Evolutionary conservation across 1,140 invertebrate genomes (phyloP), one percentile per base, ranked within the genome.

Genomic region (Drosophila biarmipes): DNA sequence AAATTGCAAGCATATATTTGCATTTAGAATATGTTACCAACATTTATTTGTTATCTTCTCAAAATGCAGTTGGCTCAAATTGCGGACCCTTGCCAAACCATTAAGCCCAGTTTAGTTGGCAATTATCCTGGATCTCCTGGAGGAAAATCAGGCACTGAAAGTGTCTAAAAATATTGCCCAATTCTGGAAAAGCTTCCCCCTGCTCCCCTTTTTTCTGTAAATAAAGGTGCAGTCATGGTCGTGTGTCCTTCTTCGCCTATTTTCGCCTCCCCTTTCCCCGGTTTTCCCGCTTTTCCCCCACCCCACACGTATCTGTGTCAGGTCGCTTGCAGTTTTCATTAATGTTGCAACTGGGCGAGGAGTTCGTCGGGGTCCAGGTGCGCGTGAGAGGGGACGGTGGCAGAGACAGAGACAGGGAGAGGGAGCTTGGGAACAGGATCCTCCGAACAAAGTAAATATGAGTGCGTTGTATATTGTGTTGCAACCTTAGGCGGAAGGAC

Each of bases 401-500:
- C 12, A n/a, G 56, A 6, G 29, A 10, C 11, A 8, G 34, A 31
- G 56, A 12, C 31, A 57, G 49, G 11, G 35, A 29, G 14, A 43
- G 62, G 24, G 15, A 35, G 49, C 46, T 53, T 42, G 71, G 31
- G 31, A 52, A 57, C 69, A 49, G 68, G 51, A 43, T 66, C 53
- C 56, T 38, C 46, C 54, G 64, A 53, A 68, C 71, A 80, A 77
- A 84, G 84, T 84, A 87, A 87, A 87, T 84, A 89, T 89, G 67
- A 87, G 84, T 87, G 84, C 85, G 84, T 78, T 71, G 66, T 90
- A 80, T 87, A 66, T 87, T 76, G 79, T 89, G 75, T 61, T 76
- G 84, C 85, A 89, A 69, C 77, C 84, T 68, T 82, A 82, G 78
- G 82, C 78, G 82, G 75, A 87, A 89, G 84, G 84, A 87, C 84